Conservation (phyloP, 1,140 invertebrate genomes). For the Lepidurus arcticus region DNA sequence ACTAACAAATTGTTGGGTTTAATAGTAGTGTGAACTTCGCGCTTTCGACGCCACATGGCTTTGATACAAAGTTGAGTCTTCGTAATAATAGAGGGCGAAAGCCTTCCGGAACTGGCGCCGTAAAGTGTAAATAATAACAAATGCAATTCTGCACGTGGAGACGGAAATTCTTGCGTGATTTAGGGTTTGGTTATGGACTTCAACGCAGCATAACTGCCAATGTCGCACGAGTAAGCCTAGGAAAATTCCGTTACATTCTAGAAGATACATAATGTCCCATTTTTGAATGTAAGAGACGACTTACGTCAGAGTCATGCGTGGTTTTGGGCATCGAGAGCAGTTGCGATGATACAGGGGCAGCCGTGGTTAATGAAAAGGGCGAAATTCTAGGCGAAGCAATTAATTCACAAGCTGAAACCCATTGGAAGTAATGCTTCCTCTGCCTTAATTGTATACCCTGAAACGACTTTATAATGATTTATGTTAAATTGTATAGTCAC, state of each 20-base stretch:
- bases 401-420: constrained; percentile 66
- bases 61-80: too few relatives aligned
- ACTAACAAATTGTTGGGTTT: too few relatives aligned
- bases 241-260: neutral
- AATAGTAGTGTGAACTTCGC: too few relatives aligned
- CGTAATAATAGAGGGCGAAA: too few relatives aligned
- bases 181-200: neutral
- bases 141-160: neutral
- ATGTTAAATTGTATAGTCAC: constrained; percentile 55
- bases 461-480: constrained; percentile 37
- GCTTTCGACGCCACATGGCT: too few relatives aligned
- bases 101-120: too few relatives aligned
- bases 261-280: neutral
- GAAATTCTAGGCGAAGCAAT: constrained; percentile 71
- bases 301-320: constrained; percentile 35
- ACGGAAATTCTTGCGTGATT: neutral
- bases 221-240: neutral
- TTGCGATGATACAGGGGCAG: constrained; percentile 93
- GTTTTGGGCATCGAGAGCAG: constrained; percentile 96
- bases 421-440: constrained; percentile 56
- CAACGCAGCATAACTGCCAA: neutral
- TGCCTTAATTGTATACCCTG: constrained; percentile 5
- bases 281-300: neutral
- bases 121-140: neutral
- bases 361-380: constrained; percentile 66